A percentile compares a stretch with the other conserved stretches of the same genome.
Conservation (phyloP, 2,113 vertebrate species). For the Lathamus discolor region DNA sequence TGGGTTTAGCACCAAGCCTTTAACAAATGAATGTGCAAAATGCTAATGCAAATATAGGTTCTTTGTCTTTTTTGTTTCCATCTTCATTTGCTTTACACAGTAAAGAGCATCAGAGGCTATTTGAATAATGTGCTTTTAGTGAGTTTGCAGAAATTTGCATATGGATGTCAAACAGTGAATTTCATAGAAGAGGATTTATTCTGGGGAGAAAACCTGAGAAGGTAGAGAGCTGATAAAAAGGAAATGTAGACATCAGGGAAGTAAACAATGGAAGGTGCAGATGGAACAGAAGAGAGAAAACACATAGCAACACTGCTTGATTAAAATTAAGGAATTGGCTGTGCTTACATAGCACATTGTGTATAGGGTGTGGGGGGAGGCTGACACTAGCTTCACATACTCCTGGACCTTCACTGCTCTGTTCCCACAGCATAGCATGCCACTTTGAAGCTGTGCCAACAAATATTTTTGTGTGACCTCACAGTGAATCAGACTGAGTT, state of each 20-base stretch:
- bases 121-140: conserved; percentile 16
- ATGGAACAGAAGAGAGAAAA: not conserved
- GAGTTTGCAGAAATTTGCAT: conserved; percentile 41
- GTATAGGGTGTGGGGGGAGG: not conserved
- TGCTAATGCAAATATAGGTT: conserved; percentile 45
- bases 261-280: not conserved
- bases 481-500: not conserved
- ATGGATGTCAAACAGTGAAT: not conserved
- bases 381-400: not conserved
- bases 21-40: conserved; percentile 34
- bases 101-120: not conserved
- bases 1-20: not conserved
- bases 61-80: not conserved
- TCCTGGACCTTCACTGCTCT: not conserved
- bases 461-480: not conserved
- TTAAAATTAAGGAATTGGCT: not conserved
- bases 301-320: not conserved
- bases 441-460: conserved; percentile 27
- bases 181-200: not conserved
- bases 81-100: not conserved
- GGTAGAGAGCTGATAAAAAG: not conserved
- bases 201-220: not conserved
- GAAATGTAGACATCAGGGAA: not conserved
- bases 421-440: not conserved
- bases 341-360: not conserved